These are phyloP conservation scores for Epiblema foenella DNA, from an alignment of 2,888 invertebrate genomes.

Conservation along the genomic window DNA sequence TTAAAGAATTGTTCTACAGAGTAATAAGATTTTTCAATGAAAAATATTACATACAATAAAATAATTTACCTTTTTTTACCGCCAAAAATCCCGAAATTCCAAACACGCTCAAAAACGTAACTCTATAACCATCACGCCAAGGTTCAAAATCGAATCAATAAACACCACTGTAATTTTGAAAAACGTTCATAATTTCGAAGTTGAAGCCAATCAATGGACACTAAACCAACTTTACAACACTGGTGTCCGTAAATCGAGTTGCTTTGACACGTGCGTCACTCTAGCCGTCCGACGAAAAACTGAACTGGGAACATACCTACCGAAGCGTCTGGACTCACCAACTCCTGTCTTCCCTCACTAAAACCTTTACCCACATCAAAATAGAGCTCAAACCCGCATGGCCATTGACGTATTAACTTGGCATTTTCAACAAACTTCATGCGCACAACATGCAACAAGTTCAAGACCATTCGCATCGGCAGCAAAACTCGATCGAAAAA, in stretches of 20 bases:
- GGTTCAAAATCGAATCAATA: slow-evolving; percentile 1
- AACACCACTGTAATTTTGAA: slow-evolving; percentile 20
- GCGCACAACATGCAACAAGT: slow-evolving; percentile 34
- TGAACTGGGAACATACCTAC: slow-evolving; percentile 20
- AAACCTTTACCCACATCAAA: neutral
- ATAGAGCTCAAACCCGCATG: neutral
- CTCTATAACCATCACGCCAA: slow-evolving; percentile 16
- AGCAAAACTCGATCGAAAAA: neutral
- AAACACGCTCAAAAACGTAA: slow-evolving; percentile 19
- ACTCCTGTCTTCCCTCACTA: neutral
- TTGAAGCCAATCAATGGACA: neutral
- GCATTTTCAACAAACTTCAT: neutral
- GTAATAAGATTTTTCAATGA: too few species aligned
- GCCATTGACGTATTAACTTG: too few species aligned
- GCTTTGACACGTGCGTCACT: slow-evolving; percentile 7
- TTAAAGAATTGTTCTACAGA: too few species aligned
- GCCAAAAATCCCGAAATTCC: slow-evolving; percentile 3
- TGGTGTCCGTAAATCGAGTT: slow-evolving; percentile 22
- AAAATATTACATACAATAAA: too few species aligned
- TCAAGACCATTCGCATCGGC: slow-evolving; percentile 6
- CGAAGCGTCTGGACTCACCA: neutral
- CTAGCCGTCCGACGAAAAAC: slow-evolving; percentile 27
- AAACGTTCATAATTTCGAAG: slow-evolving; percentile 22
- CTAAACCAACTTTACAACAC: slow-evolving; percentile 9
- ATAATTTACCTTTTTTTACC: neutral